A percentile compares a stretch with the other conserved stretches of the same genome.
Conservation (phyloP, 2,888 invertebrate genomes). For the Rambutsinella grinnellia region DNA sequence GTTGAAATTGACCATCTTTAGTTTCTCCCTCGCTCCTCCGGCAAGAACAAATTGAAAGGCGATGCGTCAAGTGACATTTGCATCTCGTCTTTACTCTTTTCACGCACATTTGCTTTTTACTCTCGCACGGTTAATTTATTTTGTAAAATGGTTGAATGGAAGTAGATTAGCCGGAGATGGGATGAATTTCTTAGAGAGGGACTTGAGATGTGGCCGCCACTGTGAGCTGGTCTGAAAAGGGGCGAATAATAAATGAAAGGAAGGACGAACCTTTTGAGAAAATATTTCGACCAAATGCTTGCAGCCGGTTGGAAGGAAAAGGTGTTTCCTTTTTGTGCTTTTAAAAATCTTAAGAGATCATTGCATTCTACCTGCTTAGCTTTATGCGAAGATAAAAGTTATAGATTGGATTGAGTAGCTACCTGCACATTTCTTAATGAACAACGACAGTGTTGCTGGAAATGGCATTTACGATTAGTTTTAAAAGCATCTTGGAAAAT, state of each 20-base stretch:
- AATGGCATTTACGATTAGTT: too few species aligned
- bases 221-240: neutral
- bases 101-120: neutral
- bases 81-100: slow-evolving; percentile 36
- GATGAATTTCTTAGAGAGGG: neutral
- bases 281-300: slow-evolving; percentile 28
- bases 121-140: slow-evolving; percentile 62
- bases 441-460: too few species aligned
- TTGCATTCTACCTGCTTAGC: too few species aligned
- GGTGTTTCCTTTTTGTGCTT: too few species aligned
- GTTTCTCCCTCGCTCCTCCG: too few species aligned
- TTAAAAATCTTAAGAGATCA: too few species aligned
- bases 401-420: too few species aligned
- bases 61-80: slow-evolving; percentile 7
- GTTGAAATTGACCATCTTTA: too few species aligned
- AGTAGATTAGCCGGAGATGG: slow-evolving; percentile 54
- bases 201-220: slow-evolving; percentile 15
- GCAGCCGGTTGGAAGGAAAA: slow-evolving; percentile 32
- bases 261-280: slow-evolving; percentile 33
- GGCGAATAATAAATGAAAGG: neutral
- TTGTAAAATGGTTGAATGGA: slow-evolving; percentile 62
- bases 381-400: too few species aligned
- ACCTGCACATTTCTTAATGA: too few species aligned
- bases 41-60: too few species aligned
- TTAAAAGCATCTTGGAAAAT: too few species aligned